Evolutionary conservation across 2,888 invertebrate species (phyloP).

Genomic region (Arge pagana): DNA sequence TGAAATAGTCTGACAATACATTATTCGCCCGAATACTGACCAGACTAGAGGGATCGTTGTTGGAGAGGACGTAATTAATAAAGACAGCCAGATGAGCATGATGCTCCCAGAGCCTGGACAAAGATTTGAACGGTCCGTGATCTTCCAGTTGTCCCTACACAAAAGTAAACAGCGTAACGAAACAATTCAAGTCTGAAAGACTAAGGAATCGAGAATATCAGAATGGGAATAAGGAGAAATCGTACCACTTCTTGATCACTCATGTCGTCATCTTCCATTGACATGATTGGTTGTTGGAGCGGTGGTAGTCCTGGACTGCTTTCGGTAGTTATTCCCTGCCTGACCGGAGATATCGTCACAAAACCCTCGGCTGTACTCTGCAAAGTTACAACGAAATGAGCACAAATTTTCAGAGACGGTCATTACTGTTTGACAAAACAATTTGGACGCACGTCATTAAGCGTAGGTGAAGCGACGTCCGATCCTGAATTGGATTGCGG

Average conservation of each 20-base stretch:
- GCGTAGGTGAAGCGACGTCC: slow-evolving; percentile 40
- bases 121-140: slow-evolving; percentile 87
- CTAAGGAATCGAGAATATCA: neutral
- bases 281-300: slow-evolving; percentile 81
- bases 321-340: slow-evolving; percentile 42
- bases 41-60: slow-evolving; percentile 78
- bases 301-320: slow-evolving; percentile 49
- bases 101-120: slow-evolving; percentile 80
- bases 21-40: slow-evolving; percentile 57
- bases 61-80: slow-evolving; percentile 86
- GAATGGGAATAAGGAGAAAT: neutral
- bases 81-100: slow-evolving; percentile 94
- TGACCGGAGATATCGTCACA: slow-evolving; percentile 51
- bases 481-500: slow-evolving; percentile 56
- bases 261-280: slow-evolving; percentile 95
- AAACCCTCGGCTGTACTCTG: slow-evolving; percentile 51
- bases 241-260: slow-evolving; percentile 78
- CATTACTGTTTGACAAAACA: neutral
- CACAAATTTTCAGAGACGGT: neutral
- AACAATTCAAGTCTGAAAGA: neutral
- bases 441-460: slow-evolving; percentile 43
- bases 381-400: slow-evolving; percentile 1
- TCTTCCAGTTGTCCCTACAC: slow-evolving; percentile 76
- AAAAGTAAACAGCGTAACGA: slow-evolving; percentile 22
- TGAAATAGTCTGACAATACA: slow-evolving; percentile 39